These are phyloP conservation scores for Metaphire vulgaris DNA, from an alignment of 1,140 invertebrate species.

Conservation along the genomic window DNA sequence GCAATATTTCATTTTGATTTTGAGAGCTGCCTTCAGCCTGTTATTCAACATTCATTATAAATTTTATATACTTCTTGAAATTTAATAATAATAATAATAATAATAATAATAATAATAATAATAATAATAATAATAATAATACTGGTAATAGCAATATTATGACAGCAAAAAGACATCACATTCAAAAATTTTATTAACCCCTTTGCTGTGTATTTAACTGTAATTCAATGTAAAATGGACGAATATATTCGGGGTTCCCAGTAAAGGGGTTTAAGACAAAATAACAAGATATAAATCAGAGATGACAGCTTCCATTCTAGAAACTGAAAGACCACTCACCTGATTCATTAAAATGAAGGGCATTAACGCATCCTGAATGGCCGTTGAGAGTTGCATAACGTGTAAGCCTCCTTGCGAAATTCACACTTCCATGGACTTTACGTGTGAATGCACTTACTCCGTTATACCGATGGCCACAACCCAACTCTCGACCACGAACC, in stretches of 20 bases:
- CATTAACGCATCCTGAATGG: slow-evolving; percentile 17
- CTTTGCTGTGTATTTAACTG: too few species aligned
- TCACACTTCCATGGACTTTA: neutral
- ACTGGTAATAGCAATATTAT: too few species aligned
- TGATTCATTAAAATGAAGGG: slow-evolving; percentile 18
- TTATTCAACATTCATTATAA: too few species aligned
- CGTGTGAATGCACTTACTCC: neutral
- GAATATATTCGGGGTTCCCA: too few species aligned
- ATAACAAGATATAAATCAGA: neutral
- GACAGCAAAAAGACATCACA: too few species aligned
- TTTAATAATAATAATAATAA: too few species aligned
- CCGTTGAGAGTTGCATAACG: neutral
- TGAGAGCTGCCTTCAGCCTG: too few species aligned
- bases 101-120: too few species aligned
- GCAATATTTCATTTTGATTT: too few species aligned
- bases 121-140: too few species aligned
- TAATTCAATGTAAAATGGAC: neutral
- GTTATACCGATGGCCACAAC: neutral
- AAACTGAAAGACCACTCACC: neutral
- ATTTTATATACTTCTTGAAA: too few species aligned
- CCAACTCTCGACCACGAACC: neutral
- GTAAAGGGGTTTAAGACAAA: neutral
- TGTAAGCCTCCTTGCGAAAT: neutral
- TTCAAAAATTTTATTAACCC: too few species aligned
- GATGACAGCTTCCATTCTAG: neutral